Evolutionary conservation across 2,888 invertebrate genomes (phyloP).

Genomic region (Terebella lapidaria): DNA sequence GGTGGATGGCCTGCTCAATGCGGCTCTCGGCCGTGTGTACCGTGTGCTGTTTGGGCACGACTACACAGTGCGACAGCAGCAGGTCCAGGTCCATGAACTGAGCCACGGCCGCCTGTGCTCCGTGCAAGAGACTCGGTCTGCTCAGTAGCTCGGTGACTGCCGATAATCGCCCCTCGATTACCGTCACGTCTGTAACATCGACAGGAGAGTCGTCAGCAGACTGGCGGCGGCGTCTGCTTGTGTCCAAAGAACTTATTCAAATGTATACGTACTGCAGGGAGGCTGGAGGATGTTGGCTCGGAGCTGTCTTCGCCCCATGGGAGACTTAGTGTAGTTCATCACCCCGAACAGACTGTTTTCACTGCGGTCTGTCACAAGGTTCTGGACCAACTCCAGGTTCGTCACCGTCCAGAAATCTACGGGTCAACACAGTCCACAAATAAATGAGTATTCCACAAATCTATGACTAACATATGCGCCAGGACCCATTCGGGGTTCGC

Average conservation of each 20-base stretch:
- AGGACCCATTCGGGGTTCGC: no score
- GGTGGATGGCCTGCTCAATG: slow-evolving; percentile 69
- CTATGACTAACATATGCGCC: no score
- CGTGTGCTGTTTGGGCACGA: slow-evolving; percentile 51
- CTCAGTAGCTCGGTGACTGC: slow-evolving; percentile 73
- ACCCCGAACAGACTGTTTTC: slow-evolving; percentile 62
- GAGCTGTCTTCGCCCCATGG: slow-evolving; percentile 72
- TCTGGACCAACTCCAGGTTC: slow-evolving; percentile 61
- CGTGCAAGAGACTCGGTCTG: slow-evolving; percentile 63
- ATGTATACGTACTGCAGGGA: slow-evolving; percentile 57
- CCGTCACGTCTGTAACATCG: slow-evolving; percentile 55
- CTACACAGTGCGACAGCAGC: slow-evolving; percentile 61
- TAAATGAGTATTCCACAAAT: no score
- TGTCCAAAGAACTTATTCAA: not conserved
- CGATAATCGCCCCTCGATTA: slow-evolving; percentile 68
- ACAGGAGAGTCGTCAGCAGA: not conserved
- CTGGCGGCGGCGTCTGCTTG: no score
- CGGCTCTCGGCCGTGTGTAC: slow-evolving; percentile 66
- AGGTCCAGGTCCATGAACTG: slow-evolving; percentile 74
- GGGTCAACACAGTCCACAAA: no score
- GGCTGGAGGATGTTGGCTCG: slow-evolving; percentile 72
- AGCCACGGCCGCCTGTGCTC: slow-evolving; percentile 58
- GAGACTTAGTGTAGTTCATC: slow-evolving; percentile 67
- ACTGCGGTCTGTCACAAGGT: slow-evolving; percentile 45
- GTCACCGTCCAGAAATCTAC: slow-evolving; percentile 77